Conservation (phyloP, 2,888 invertebrate species). For the Crocallis elinguaria region DNA sequence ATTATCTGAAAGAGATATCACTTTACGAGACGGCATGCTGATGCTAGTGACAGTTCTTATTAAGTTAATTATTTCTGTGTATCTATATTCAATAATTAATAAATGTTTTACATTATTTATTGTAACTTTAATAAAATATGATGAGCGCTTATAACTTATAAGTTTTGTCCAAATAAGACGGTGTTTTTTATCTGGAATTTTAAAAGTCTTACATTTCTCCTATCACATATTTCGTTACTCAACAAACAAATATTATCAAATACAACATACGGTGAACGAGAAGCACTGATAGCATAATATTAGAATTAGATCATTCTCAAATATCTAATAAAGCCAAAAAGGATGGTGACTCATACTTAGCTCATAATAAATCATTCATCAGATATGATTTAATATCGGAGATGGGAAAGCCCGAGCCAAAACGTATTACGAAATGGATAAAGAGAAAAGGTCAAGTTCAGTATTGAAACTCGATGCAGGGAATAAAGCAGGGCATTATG, state of each 20-base stretch:
- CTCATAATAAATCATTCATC: conserved; percentile 16
- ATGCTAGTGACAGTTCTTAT: no score
- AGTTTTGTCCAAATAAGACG: no score
- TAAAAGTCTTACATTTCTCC: no score
- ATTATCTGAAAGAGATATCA: no score
- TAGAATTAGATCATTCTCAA: conserved; percentile 1
- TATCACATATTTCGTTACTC: neutral
- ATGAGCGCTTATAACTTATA: no score
- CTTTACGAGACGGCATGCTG: no score
- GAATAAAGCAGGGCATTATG: neutral
- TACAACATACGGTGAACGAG: neutral
- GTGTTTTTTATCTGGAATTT: no score
- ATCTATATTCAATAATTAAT: no score
- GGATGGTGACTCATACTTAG: conserved; percentile 1
- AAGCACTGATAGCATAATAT: neutral
- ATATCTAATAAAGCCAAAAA: conserved; percentile 9
- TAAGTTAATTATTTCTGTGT: no score
- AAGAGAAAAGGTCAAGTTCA: conserved; percentile 25
- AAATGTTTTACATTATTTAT: no score
- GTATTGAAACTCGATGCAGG: neutral
- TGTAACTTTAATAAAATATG: no score
- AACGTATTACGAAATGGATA: conserved; percentile 12
- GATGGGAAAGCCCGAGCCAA: conserved; percentile 20
- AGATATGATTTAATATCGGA: conserved; percentile 13
- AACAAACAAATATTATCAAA: neutral